Conservation (phyloP, 1,140 invertebrate genomes). For the Habropoda laboriosa region DNA sequence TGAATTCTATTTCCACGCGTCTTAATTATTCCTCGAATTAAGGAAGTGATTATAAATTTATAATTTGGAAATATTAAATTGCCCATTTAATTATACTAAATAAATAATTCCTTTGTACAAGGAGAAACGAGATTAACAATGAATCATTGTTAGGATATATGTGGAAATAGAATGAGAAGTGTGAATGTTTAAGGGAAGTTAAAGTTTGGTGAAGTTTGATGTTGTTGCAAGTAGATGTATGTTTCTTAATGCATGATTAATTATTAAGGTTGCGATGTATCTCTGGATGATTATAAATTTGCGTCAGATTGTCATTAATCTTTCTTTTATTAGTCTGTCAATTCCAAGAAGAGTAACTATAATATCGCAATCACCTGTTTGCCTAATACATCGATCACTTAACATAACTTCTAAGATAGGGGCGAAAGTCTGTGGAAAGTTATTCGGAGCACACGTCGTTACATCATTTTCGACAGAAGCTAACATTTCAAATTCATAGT, state of each 20-base stretch:
- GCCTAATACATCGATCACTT: background rate
- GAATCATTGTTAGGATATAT: too few species aligned
- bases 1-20: slow-evolving; percentile 26
- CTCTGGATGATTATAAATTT: too few species aligned
- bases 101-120: too few species aligned
- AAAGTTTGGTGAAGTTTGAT: too few species aligned
- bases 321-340: background rate
- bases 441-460: slow-evolving; percentile 12
- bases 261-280: too few species aligned
- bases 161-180: too few species aligned
- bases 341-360: background rate
- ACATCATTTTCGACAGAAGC: slow-evolving; percentile 8
- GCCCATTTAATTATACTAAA: too few species aligned
- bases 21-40: background rate
- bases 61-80: background rate
- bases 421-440: slow-evolving; percentile 24
- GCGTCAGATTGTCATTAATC: background rate
- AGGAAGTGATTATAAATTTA: background rate
- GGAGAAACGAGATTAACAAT: too few species aligned
- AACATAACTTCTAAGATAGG: background rate
- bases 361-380: background rate
- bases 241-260: too few species aligned
- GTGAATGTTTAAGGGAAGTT: too few species aligned
- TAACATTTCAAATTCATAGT: background rate
- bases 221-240: too few species aligned